Base-by-base conservation (phyloP, 2,797 vertebrate species). In the Malurus splendens region DNA sequence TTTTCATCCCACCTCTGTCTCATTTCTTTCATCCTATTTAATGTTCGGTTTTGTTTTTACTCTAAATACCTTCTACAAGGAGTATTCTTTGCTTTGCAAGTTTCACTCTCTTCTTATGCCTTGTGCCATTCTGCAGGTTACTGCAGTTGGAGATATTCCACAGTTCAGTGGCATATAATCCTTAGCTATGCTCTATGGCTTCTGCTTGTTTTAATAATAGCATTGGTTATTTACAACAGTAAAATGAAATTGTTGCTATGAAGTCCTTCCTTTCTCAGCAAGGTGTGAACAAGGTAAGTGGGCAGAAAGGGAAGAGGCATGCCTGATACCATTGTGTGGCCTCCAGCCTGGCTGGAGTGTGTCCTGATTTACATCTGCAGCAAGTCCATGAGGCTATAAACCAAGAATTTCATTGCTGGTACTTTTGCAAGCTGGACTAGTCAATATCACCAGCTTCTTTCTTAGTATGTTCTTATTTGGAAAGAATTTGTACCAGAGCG, bases 151-250 rank as follows among this genome's bases (percentile, higher is more conserved):
- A 87, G 8, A 39, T 47, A 28, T 1, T 67, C 32, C 14, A 42
- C 30, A 30, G 28, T 28, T 71, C 65, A 64, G 2, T 54, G 27
- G 51, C 10, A 11, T 27, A 14, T 8, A 55, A 56, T 75, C 13
- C 36, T 56, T 65, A 66, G 28, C 23, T 66, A 33, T 0, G 0
- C 22, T 87, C 11, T 48, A 0, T 30, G 39, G 16, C 11, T 66
- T 84, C 25, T 52, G 16, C 10, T 71, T 71, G 38, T 84, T 36
- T 73, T 66, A 84, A 27, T 59, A 57, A n/a, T 56, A 70, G 11
- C 5, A 9, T n/a, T 61, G 32, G 7, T 67, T 41, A 64, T 67
- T 87, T 60, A 41, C 6, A 14, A 3, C 42, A 77, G 36, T 41
- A 41, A 82, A 83, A 52, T 30, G 32, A 59, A 48, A 22, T 13